phyloP scores from a whole-genome alignment of 2,888 invertebrate genomes.

The Andrena chrysosceles region DNA sequence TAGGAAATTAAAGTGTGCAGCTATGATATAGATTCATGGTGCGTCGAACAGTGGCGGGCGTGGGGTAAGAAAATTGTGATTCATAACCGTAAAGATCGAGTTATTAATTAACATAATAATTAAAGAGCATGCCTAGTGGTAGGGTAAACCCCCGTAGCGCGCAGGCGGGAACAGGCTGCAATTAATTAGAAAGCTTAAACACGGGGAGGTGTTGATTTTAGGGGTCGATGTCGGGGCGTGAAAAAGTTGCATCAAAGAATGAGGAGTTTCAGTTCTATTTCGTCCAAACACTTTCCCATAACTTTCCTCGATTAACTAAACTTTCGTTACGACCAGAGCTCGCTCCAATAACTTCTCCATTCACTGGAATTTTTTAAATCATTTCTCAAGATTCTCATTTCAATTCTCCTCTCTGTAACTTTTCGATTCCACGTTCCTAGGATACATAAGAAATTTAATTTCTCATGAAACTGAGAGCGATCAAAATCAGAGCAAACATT shows the following conservation, averaged over 20 bases:
- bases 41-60: constrained; percentile 21
- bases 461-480: too few relatives aligned
- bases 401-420: too few relatives aligned
- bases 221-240: not conserved
- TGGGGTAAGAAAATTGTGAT: constrained; percentile 37
- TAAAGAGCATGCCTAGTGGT: not conserved
- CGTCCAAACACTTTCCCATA: not conserved
- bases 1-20: constrained; percentile 18
- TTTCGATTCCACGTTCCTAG: too few relatives aligned
- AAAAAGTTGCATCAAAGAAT: not conserved
- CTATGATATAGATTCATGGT: constrained; percentile 23
- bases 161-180: constrained; percentile 30
- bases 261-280: not conserved
- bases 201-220: not conserved
- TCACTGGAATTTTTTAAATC: not conserved
- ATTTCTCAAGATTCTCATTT: too few relatives aligned
- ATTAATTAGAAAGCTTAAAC: constrained; percentile 45
- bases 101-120: constrained; percentile 57
- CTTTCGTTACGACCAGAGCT: not conserved
- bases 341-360: not conserved
- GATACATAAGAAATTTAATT: too few relatives aligned
- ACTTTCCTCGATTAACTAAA: not conserved
- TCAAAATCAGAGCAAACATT: too few relatives aligned
- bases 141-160: constrained; percentile 29
- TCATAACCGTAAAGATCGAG: constrained; percentile 34